Conservation (phyloP, 2,888 invertebrate species). For the Calameuta idolon region DNA sequence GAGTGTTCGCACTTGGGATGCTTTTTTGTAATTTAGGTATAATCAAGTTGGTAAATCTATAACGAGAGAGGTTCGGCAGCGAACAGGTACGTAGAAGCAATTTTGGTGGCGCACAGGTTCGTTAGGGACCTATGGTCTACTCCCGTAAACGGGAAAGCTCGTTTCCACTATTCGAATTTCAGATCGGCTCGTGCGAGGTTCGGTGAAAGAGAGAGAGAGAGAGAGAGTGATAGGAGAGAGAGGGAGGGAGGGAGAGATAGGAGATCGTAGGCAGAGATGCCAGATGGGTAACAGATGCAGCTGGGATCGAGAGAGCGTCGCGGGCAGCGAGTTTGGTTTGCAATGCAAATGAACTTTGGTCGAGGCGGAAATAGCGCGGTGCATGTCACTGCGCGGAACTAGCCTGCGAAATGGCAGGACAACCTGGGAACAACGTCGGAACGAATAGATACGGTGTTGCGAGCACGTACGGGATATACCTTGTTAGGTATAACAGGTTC, state of each 20-base stretch:
- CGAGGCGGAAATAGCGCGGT: conserved; percentile 3
- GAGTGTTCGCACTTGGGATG: neutral
- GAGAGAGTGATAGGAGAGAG: neutral
- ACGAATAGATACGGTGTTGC: neutral
- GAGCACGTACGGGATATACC: neutral
- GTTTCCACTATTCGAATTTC: conserved; percentile 37
- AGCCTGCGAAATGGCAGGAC: neutral
- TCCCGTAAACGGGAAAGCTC: conserved; percentile 7
- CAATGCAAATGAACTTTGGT: neutral
- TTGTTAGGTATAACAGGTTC: neutral
- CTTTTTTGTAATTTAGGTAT: neutral
- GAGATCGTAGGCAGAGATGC: neutral
- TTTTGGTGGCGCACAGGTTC: conserved; percentile 3
- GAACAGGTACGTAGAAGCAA: neutral
- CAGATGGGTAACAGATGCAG: neutral
- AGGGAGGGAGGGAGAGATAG: neutral
- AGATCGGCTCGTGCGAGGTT: conserved; percentile 25
- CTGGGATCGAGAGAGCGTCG: neutral
- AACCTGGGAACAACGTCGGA: neutral
- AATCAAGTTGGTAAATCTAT: neutral
- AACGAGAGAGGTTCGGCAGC: neutral
- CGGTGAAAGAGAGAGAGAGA: neutral
- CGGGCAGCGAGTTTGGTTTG: neutral
- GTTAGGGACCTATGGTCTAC: neutral
- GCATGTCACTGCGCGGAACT: neutral